Base-by-base conservation (phyloP, 2,797 vertebrate species). In the Schizothorax lantsangensis region DNA sequence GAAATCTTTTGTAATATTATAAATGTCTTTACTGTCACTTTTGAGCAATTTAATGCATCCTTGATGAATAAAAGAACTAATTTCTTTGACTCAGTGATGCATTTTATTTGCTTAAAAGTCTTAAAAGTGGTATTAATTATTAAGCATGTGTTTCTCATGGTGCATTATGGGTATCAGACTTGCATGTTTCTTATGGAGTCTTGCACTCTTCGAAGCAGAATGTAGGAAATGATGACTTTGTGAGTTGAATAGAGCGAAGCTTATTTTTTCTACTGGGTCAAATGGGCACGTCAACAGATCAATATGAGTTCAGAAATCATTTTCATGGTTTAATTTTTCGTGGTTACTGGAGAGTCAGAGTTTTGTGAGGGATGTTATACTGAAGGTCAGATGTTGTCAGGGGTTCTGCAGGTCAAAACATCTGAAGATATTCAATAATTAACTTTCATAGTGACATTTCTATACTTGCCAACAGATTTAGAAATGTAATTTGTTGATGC, bases 321-420 rank as follows among this genome's bases (percentile, higher is more conserved):
- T n/a, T 45, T 26, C 23, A n/a, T 6, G 40, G 71, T 10, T 72
- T 43, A 43, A 72, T 72, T 43, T n/a, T 21, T 43, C 0, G 1
- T 0, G 38, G 38, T 23, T 23, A 21, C 21, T 40, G 38, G 9
- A 69, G 7, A 38, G 33, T 19, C 33, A 30, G 30, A 30, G 30
- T 30, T 26, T n/a, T 73, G 12, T 26, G 68, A 71, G 33, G 36
- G 52, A 84, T 91, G 69, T 91, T 91, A 85, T 91, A 23, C 40
- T 66, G 59, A 80, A 66, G 38, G 78, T 19, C 59, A 45, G 59
- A 66, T 80, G 45, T 80, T 45, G n/a, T 45, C 52, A 40, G 14
- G 10, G 36, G 33, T 40, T 79, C 33, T 80, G 15, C 9, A 11
- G 9, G 40, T 45, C 62, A 68, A 36, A 81, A 47, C 26, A 3